These are phyloP conservation scores for Rhodeus uyekii DNA, from an alignment of 2,797 vertebrate genomes.

Conservation along the genomic window DNA sequence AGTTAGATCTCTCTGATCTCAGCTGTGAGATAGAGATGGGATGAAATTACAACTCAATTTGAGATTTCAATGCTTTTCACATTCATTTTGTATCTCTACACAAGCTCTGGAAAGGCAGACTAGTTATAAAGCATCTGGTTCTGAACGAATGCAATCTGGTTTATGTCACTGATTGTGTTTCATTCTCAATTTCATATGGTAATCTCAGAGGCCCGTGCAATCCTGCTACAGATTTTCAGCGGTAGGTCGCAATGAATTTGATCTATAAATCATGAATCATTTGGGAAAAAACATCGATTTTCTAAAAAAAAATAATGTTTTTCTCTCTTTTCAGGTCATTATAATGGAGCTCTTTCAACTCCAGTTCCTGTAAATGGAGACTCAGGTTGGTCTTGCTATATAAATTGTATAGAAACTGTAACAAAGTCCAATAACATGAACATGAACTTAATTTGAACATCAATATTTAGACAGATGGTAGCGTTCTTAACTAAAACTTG, in stretches of 20 bases:
- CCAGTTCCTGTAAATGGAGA: conserved; percentile 21
- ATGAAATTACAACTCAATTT: background rate
- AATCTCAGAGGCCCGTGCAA: conserved; percentile 42
- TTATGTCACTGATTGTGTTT: background rate
- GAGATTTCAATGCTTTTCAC: no score
- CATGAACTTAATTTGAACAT: background rate
- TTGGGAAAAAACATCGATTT: no score
- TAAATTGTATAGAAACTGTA: background rate
- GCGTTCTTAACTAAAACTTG: background rate
- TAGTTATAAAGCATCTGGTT: background rate
- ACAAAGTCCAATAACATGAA: background rate
- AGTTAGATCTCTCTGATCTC: no score
- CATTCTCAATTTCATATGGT: background rate
- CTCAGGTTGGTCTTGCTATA: conserved; percentile 42
- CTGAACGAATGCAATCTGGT: background rate
- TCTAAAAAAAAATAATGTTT: background rate
- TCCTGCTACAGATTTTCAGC: background rate
- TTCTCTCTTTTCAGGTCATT: conserved; percentile 13
- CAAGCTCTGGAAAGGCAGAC: background rate
- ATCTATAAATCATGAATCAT: background rate
- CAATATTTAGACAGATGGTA: background rate
- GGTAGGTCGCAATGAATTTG: conserved; percentile 25
- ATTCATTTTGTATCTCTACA: background rate
- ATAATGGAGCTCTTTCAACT: conserved; percentile 15
- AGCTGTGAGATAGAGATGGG: background rate